phyloP scores from a whole-genome alignment of 2,888 invertebrate genomes.

The Pseudeuparius sepicola region DNA sequence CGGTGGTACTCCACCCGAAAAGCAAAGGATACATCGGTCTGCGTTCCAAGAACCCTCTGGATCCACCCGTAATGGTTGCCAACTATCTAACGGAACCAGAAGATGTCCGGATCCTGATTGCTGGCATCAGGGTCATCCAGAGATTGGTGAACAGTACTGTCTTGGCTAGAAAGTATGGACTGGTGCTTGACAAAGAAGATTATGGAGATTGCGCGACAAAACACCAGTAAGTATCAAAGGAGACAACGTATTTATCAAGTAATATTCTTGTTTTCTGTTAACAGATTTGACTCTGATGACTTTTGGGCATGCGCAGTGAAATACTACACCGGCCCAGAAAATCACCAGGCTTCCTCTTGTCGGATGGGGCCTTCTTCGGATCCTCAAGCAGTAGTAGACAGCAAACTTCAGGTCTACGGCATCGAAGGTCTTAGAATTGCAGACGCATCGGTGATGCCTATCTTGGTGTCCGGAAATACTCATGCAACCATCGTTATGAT shows the following conservation, averaged over 20 bases:
- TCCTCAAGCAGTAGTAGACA: conserved; percentile 64
- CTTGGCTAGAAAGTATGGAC: conserved; percentile 48
- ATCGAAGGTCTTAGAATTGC: conserved; percentile 46
- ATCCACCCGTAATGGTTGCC: conserved; percentile 63
- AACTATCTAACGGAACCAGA: conserved; percentile 63
- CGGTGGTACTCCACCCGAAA: conserved; percentile 54
- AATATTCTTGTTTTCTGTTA: conserved; percentile 6
- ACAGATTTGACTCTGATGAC: conserved; percentile 49
- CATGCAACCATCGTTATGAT: conserved; percentile 38
- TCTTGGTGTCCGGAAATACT: conserved; percentile 36
- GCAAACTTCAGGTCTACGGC: conserved; percentile 54
- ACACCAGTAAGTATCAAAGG: conserved; percentile 28
- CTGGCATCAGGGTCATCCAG: conserved; percentile 50
- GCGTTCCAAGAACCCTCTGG: conserved; percentile 55
- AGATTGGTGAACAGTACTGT: conserved; percentile 48
- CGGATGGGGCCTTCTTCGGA: conserved; percentile 70
- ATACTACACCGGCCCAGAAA: conserved; percentile 66
- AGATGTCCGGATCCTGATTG: conserved; percentile 53
- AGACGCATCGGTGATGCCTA: conserved; percentile 39
- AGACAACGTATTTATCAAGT: no score
- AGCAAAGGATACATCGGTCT: conserved; percentile 56
- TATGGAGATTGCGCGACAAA: conserved; percentile 42
- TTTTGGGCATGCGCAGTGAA: conserved; percentile 66
- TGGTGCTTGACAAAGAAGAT: conserved; percentile 41
- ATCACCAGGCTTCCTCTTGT: conserved; percentile 73